Evolutionary conservation across 2,797 vertebrate genomes (phyloP), one percentile per base, ranked within the genome.

Genomic region (Paratrypauchen microcephalus): DNA sequence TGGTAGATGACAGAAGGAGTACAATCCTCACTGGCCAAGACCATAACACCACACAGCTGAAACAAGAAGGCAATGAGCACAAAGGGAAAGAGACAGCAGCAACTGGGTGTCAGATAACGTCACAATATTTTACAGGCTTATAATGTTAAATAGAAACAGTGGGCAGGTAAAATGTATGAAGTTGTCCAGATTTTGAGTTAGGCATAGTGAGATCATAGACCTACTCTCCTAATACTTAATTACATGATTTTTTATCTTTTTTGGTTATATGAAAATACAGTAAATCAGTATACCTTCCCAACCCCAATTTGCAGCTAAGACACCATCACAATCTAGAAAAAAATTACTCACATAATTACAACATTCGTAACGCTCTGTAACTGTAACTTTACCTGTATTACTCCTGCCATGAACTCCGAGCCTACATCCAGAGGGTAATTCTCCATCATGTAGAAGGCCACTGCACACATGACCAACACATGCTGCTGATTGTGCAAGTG

Each of bases 391-490:
- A 98, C 98, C 96, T 99, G 98, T 78, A 99, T 97, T 55, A 99
- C 77, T 66, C 94, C 94, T 0, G 96, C 95, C 65, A 97, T 98
- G 69, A 99, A 99, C 71, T 99, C 97, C 0, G 96, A 88, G 12
- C 96, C 98, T 1, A 99, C 96, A 73, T 99, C 98, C 80, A 97
- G 91, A 6, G 97, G 97, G 71, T 99, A 99, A 88, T 99, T 99
- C 91, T 99, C 97, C 0, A 99, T 97, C 93, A 99, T 93, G 91
- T 99, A 99, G 90, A 99, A 99, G 0, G 98, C 97, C 24, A 97
- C 93, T 12, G 98, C 97, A 15, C 98, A 98, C 95, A 97, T 98
- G 50, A 99, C 95, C 88, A 99, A 89, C 81, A 98, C 95, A 11
- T 99, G 97, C 91, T 98, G 96, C 86, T 99, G 97, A 92, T 97